A percentile compares a stretch with the other conserved stretches of the same genome.
Conservation (phyloP, 2,797 vertebrate genomes). For the Crocodylus rhombifer region DNA sequence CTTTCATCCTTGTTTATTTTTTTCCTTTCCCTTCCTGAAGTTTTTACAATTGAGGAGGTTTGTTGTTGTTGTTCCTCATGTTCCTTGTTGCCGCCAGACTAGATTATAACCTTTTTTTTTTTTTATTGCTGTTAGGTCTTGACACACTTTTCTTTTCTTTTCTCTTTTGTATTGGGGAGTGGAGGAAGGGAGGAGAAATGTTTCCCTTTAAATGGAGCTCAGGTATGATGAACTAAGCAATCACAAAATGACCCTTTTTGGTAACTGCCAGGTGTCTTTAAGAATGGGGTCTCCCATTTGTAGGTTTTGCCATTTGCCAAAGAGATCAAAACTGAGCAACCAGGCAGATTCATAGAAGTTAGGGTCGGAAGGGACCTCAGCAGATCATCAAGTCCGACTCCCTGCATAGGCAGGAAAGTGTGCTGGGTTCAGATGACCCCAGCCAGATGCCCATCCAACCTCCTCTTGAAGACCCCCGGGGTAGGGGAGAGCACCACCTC, state of each 20-base stretch:
- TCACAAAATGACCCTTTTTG: slow-evolving; percentile 30
- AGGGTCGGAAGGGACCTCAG: no score
- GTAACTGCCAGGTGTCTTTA: slow-evolving; percentile 33
- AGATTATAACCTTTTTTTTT: slow-evolving; percentile 4
- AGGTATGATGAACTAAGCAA: slow-evolving; percentile 15
- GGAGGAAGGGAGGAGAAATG: neutral
- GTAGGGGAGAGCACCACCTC: no score
- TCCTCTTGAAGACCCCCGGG: no score
- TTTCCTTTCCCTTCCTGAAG: slow-evolving; percentile 51
- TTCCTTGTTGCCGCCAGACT: slow-evolving; percentile 20
- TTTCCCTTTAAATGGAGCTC: slow-evolving; percentile 30
- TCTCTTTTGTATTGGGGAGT: neutral
- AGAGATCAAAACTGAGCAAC: neutral
- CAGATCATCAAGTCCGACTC: no score
- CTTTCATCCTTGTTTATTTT: slow-evolving; percentile 86
- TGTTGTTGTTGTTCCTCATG: slow-evolving; percentile 9
- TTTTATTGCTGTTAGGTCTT: neutral
- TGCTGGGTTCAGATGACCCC: no score
- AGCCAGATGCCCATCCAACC: no score
- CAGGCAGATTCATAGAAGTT: slow-evolving; percentile 22
- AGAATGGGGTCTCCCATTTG: slow-evolving; percentile 44
- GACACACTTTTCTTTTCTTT: neutral
- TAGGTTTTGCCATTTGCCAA: slow-evolving; percentile 47
- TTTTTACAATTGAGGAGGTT: slow-evolving; percentile 26
- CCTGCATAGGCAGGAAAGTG: no score